A percentile compares a stretch with the other conserved stretches of the same genome.
phyloP scores from a whole-genome alignment of 1,140 invertebrate genomes.

The Micrasema longulum region DNA sequence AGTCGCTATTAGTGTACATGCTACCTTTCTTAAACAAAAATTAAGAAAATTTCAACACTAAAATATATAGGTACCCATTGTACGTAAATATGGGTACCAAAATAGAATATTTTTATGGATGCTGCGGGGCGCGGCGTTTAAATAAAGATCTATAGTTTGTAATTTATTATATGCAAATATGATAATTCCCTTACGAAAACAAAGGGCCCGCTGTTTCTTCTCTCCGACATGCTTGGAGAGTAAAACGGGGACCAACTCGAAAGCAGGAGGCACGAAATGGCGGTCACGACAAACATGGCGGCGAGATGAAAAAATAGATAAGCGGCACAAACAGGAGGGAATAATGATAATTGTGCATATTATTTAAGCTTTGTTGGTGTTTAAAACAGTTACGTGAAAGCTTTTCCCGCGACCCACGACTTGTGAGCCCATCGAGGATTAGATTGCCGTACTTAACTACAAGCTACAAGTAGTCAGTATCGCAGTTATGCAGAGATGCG shows the following conservation, averaged over 20 bases:
- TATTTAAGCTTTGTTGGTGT: constrained; percentile 29
- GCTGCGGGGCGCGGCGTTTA: neutral
- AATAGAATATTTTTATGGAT: neutral
- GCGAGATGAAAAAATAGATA: constrained; percentile 44
- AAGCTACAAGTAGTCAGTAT: neutral
- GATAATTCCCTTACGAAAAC: constrained; percentile 17
- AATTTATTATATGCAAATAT: constrained; percentile 42
- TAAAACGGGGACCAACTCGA: constrained; percentile 14
- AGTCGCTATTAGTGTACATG: no score
- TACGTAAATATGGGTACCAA: neutral
- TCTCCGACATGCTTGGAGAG: constrained; percentile 21
- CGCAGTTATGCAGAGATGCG: neutral
- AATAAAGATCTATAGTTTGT: constrained; percentile 5
- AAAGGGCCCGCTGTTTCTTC: constrained; percentile 33
- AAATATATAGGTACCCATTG: no score
- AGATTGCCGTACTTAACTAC: constrained; percentile 8
- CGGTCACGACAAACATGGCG: constrained; percentile 43
- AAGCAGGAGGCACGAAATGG: constrained; percentile 32
- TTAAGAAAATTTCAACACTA: no score
- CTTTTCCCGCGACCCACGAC: constrained; percentile 2
- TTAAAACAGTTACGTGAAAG: neutral
- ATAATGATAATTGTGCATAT: constrained; percentile 23
- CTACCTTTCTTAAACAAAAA: no score
- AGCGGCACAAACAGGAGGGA: constrained; percentile 29
- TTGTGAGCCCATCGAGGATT: constrained; percentile 2